Conservation (phyloP, 1,140 invertebrate species). For the Hyles euphorbiae region DNA sequence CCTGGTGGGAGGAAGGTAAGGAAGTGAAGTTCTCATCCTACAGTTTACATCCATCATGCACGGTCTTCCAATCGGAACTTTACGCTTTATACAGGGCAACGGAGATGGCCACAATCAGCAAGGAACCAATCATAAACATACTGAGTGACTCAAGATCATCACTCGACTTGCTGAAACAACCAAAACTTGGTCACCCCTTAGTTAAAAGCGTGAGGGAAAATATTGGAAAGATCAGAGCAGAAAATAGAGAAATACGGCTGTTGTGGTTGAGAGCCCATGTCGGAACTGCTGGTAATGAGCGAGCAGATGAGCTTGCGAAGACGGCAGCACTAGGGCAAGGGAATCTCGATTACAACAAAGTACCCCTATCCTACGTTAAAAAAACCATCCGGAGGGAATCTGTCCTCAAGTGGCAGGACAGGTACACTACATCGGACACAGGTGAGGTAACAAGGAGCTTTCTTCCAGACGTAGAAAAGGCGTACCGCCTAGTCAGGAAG, state of each 20-base stretch:
- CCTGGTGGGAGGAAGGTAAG: slow-evolving; percentile 21
- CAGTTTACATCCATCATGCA: slow-evolving; percentile 18
- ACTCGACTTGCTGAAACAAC: slow-evolving; percentile 17
- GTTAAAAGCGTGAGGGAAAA: slow-evolving; percentile 2
- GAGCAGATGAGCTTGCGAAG: slow-evolving; percentile 30
- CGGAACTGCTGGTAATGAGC: slow-evolving; percentile 24
- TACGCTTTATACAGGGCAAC: slow-evolving; percentile 18
- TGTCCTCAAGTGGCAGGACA: slow-evolving; percentile 7
- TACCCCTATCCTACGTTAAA: slow-evolving; percentile 19
- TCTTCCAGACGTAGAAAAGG: too few species aligned
- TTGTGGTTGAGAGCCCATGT: slow-evolving; percentile 29
- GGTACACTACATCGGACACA: slow-evolving; percentile 2
- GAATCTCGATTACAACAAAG: slow-evolving; percentile 5
- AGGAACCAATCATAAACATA: neutral
- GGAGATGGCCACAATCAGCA: slow-evolving; percentile 2
- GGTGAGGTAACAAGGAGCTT: neutral
- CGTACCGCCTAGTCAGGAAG: too few species aligned
- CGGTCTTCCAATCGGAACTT: slow-evolving; percentile 32
- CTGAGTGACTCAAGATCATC: slow-evolving; percentile 28
- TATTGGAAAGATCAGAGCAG: neutral
- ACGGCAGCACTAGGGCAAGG: slow-evolving; percentile 13
- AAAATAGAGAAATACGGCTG: slow-evolving; percentile 9
- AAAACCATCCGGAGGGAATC: slow-evolving; percentile 13
- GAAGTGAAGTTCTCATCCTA: slow-evolving; percentile 18
- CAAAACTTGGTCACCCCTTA: slow-evolving; percentile 11